Percentiles rank a stretch among this genome's conserved stretches.
These are phyloP conservation scores for Macrobrachium rosenbergii DNA, from an alignment of 1,140 invertebrate genomes.

Conservation along the genomic window DNA sequence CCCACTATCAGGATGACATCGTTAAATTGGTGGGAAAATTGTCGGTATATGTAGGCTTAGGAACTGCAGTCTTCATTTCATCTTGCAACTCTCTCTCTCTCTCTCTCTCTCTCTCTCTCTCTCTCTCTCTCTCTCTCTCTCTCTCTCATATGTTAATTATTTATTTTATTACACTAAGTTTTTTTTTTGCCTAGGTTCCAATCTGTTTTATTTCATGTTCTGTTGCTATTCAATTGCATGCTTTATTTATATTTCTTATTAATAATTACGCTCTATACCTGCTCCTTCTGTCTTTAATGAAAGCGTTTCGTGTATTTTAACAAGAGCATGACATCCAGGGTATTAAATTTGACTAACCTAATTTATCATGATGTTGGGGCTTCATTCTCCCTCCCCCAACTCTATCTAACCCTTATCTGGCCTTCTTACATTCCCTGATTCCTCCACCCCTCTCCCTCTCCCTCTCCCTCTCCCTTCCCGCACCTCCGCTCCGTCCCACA, in stretches of 20 bases:
- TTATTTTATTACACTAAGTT: too few species aligned
- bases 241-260: too few species aligned
- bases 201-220: too few species aligned
- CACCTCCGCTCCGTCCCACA: neutral
- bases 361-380: conserved; percentile 43
- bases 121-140: conserved; percentile 38
- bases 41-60: conserved; percentile 21
- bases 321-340: conserved; percentile 43
- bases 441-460: neutral
- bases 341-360: conserved; percentile 57
- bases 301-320: neutral
- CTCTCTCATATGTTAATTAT: too few species aligned
- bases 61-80: neutral
- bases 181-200: too few species aligned
- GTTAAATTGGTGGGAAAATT: conserved; percentile 37
- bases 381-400: neutral
- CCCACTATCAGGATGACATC: neutral
- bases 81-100: neutral
- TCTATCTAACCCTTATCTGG: neutral
- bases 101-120: neutral
- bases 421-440: neutral
- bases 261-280: too few species aligned
- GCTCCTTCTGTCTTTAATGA: too few species aligned
- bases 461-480: neutral
- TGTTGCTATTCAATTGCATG: too few species aligned